These are phyloP conservation scores for Dissostichus mawsoni DNA, from an alignment of 2,113 vertebrate species.

Conservation along the genomic window DNA sequence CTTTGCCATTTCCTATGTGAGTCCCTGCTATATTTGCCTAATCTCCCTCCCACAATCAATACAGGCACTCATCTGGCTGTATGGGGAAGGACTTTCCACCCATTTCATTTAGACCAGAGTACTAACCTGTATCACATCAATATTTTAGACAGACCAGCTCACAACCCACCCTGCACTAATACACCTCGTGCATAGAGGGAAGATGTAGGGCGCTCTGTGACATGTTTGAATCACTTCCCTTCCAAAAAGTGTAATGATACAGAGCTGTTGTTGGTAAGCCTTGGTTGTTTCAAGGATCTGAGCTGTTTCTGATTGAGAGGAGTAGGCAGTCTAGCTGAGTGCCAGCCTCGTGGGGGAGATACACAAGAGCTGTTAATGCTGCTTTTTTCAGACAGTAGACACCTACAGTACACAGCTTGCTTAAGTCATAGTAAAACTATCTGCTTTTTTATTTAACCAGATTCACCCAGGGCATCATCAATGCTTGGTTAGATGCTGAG, in stretches of 20 bases:
- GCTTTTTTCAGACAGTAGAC: slow-evolving; percentile 3
- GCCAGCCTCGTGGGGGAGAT: neutral
- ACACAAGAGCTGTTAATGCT: slow-evolving; percentile 7
- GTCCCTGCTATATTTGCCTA: neutral
- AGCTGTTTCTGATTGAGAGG: slow-evolving; percentile 16
- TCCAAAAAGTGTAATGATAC: slow-evolving; percentile 7
- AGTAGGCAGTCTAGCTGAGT: neutral
- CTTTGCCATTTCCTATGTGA: neutral
- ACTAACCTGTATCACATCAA: slow-evolving; percentile 18
- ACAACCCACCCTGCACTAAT: neutral
- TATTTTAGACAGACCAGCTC: slow-evolving; percentile 23
- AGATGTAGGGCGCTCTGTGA: slow-evolving; percentile 17
- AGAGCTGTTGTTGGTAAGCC: neutral
- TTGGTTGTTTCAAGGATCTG: neutral
- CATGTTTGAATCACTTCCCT: slow-evolving; percentile 26
- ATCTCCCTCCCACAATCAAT: neutral
- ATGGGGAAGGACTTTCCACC: neutral
- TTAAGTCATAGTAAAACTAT: slow-evolving; percentile 52
- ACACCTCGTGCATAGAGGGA: slow-evolving; percentile 6
- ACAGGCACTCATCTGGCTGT: neutral
- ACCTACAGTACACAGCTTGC: slow-evolving; percentile 30
- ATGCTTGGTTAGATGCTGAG: neutral
- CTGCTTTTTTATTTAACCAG: slow-evolving; percentile 34
- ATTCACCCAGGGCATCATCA: neutral
- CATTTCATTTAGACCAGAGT: neutral